phyloP scores from a whole-genome alignment of 2,797 vertebrate genomes.

The Momotus momota region DNA sequence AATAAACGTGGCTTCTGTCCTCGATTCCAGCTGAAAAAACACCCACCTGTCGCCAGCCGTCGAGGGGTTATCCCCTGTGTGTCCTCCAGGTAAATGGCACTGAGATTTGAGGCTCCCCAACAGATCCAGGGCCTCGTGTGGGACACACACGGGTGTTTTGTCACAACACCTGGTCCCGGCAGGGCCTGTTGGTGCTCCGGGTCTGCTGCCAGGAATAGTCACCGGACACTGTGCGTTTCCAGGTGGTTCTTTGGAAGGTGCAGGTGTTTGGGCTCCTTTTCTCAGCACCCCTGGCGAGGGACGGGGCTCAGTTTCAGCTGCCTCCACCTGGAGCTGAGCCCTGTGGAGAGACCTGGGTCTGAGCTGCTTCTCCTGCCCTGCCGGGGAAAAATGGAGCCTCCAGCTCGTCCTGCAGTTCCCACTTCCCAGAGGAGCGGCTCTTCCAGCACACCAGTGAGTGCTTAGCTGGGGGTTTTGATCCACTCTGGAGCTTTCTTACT shows the following conservation, averaged over 20 bases:
- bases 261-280: background rate
- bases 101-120: background rate
- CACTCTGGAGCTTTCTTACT: rapidly evolving
- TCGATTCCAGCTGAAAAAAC: rapidly evolving
- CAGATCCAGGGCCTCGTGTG: background rate
- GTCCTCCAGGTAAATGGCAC: background rate
- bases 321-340: background rate
- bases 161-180: too few relatives aligned
- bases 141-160: too few relatives aligned
- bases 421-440: rapidly evolving
- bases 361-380: background rate
- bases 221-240: background rate
- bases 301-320: background rate
- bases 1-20: background rate
- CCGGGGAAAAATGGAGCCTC: background rate
- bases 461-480: background rate
- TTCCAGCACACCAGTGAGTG: background rate
- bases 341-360: rapidly evolving
- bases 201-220: background rate
- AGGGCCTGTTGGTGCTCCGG: rapidly evolving
- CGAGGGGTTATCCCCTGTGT: rapidly evolving
- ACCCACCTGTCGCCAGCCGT: rapidly evolving
- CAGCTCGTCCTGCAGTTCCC: background rate
- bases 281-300: rapidly evolving
- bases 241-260: background rate